Evolutionary conservation across 2,113 vertebrate species (phyloP).

Genomic region (Neolamprologus sp.): DNA sequence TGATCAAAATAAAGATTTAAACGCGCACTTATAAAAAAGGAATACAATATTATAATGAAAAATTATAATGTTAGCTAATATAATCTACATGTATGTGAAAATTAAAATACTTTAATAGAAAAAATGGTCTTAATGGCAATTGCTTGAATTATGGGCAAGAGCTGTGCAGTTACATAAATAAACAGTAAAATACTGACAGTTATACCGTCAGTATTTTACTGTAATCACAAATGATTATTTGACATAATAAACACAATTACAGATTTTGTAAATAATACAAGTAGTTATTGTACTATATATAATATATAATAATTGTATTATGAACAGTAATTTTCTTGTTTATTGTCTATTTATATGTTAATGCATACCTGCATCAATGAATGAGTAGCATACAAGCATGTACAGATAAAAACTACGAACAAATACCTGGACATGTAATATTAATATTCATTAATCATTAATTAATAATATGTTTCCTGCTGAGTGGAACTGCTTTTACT

Average conservation of each 20-base stretch:
- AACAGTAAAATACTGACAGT: neutral
- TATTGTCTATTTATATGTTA: neutral
- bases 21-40: neutral
- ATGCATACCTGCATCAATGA: neutral
- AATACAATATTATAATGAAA: rapidly evolving
- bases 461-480: neutral
- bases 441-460: neutral
- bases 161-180: neutral
- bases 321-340: neutral
- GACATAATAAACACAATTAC: neutral
- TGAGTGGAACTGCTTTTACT: neutral
- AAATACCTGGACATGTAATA: neutral
- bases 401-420: rapidly evolving
- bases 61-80: neutral
- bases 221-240: neutral
- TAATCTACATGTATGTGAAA: neutral
- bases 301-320: neutral
- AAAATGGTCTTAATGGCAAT: neutral
- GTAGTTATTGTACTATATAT: neutral
- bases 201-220: rapidly evolving
- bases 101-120: rapidly evolving
- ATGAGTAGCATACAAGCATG: neutral
- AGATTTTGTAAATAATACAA: neutral
- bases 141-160: rapidly evolving
- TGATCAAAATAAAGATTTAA: neutral